These are phyloP conservation scores for Cryptoprocta ferox DNA, from an alignment of 2,797 vertebrate species.

Conservation along the genomic window DNA sequence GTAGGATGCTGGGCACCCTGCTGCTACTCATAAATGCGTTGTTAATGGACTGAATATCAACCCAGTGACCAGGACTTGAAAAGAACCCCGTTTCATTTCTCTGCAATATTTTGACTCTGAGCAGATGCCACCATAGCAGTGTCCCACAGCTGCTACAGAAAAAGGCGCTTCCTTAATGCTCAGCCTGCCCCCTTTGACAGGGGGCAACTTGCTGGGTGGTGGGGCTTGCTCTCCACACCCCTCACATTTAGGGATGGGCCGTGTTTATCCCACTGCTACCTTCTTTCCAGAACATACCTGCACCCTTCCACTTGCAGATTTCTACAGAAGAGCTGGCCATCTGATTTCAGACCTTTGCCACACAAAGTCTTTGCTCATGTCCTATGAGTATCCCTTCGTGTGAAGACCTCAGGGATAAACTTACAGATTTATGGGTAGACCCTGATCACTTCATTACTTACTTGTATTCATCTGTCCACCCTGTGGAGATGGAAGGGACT, in stretches of 20 bases:
- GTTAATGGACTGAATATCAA: not conserved
- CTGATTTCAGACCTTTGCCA: not conserved
- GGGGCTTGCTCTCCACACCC: not conserved
- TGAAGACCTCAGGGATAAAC: not conserved
- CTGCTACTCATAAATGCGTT: too few relatives aligned
- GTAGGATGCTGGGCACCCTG: fast-evolving
- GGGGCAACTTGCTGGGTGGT: not conserved
- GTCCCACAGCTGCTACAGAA: not conserved
- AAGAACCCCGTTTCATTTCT: not conserved
- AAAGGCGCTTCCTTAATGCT: not conserved
- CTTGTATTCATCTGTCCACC: not conserved
- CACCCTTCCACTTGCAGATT: not conserved
- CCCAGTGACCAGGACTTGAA: not conserved
- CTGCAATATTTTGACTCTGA: not conserved
- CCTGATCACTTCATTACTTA: not conserved
- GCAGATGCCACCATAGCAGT: fast-evolving
- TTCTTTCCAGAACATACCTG: not conserved
- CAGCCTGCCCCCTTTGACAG: not conserved
- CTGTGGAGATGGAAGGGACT: not conserved
- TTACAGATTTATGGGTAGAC: not conserved
- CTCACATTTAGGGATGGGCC: not conserved
- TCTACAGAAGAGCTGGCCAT: not conserved
- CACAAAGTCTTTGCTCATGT: not conserved
- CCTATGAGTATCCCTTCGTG: not conserved
- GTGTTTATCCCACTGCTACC: not conserved